Evolutionary conservation across 2,113 vertebrate species (phyloP), one percentile per base, ranked within the genome.

Genomic region (Ictalurus punctatus): DNA sequence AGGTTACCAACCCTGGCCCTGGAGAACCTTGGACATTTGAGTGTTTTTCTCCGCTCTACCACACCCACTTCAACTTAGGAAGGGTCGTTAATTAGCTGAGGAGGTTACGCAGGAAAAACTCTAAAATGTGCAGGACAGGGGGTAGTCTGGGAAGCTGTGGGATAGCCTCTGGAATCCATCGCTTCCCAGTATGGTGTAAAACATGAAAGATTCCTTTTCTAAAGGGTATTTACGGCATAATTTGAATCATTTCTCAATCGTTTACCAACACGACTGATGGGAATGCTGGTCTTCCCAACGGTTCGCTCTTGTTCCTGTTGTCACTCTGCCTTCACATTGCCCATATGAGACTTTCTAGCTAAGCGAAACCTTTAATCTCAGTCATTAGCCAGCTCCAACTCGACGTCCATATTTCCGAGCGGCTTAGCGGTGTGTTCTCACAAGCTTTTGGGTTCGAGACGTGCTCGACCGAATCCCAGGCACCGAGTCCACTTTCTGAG

Each of bases 71-170:
- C 79, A 44, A 63, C 56, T 59, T 56, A 23, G 81, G 21, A 61
- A 61, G 30, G 34, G 12, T 27, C 13, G 37, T 16, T 83, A 83
- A 83, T 63, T 83, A 83, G 56, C 37, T 7, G 30, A 40, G 34
- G 1, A 61, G 30, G 56, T 19, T 82, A 82, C 37, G 56, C 54
- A 34, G 56, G n/a, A 82, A 59, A 61, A 61, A 25, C 81, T 83
- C 25, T 58, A 58, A 81, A 80, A 80, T 17, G 52, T 80, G 48
- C 78, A 19, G 48, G 78, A 81, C 79, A 30, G 48, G 54, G 79
- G 79, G 81, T 83, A 61, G 81, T 61, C 81, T 83, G 81, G 19
- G 34, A 83, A 25, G 8, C n/a, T 21, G 79, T 59, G 30, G n/a
- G 3, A 34, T 16, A 79, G 48, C 79, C 27, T 3, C 17, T 81